phyloP scores from a whole-genome alignment of 1,140 invertebrate species.

The Halesus radiatus region DNA sequence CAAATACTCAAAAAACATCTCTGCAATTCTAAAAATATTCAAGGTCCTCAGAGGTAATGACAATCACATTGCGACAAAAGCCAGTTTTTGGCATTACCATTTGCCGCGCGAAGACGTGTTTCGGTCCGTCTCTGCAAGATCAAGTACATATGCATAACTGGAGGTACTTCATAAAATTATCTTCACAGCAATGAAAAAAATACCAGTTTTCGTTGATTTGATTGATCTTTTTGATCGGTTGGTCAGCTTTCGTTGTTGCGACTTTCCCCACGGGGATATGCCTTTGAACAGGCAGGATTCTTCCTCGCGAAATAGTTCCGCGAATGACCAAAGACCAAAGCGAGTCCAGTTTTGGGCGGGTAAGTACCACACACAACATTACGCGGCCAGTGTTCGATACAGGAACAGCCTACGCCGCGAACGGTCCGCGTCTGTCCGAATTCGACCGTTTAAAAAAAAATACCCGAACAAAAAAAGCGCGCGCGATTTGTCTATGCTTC shows the following conservation, averaged over 20 bases:
- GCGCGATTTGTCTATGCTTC: slow-evolving; percentile 26
- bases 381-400: slow-evolving; percentile 16
- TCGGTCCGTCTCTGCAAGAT: background rate
- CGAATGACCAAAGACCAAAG: slow-evolving; percentile 25
- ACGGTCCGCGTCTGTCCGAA: background rate
- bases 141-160: background rate
- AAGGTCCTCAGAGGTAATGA: too few relatives aligned
- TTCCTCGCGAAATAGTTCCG: slow-evolving; percentile 34
- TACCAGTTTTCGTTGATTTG: background rate
- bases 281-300: slow-evolving; percentile 9
- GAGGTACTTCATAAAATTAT: background rate
- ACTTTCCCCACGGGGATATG: background rate
- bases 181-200: background rate
- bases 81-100: background rate
- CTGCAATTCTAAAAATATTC: too few relatives aligned
- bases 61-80: background rate
- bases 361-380: background rate
- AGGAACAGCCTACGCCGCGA: slow-evolving; percentile 26
- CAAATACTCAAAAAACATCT: background rate
- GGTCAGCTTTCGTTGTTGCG: background rate
- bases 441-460: slow-evolving; percentile 3
- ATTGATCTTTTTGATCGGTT: background rate
- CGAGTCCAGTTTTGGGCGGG: slow-evolving; percentile 27
- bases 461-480: slow-evolving; percentile 10
- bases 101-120: slow-evolving; percentile 5